A percentile compares a stretch with the other conserved stretches of the same genome.
Conservation (phyloP, 2,113 vertebrate species). For the Chlorocebus sabaeus region DNA sequence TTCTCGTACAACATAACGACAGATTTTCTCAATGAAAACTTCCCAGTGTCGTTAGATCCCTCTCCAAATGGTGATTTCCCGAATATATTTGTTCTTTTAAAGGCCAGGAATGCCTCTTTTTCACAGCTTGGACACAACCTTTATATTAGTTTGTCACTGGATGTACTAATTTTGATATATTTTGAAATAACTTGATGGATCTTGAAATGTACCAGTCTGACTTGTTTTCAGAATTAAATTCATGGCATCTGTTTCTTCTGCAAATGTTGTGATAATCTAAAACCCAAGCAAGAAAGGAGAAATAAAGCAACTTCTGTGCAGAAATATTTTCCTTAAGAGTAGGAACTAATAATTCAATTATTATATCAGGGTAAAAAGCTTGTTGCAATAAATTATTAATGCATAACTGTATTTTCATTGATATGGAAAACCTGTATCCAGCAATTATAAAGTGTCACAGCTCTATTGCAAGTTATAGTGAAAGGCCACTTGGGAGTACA, state of each 20-base stretch:
- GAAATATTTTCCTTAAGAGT: constrained; percentile 35
- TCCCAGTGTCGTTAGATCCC: background rate
- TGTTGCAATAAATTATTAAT: constrained; percentile 71
- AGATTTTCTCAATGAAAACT: background rate
- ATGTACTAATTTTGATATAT: constrained; percentile 51
- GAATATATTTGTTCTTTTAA: background rate
- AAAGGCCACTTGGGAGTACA: background rate
- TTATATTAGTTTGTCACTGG: constrained; percentile 25
- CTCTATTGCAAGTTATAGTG: background rate
- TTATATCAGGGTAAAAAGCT: constrained; percentile 59
- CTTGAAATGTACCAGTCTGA: background rate
- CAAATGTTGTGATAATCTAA: constrained; percentile 68
- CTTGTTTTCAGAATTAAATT: constrained; percentile 48
- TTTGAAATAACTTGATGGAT: background rate
- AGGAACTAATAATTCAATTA: constrained; percentile 75
- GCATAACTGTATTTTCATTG: constrained; percentile 37
- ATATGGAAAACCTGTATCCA: constrained; percentile 48
- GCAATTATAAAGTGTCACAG: constrained; percentile 47
- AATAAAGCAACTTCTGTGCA: constrained; percentile 41
- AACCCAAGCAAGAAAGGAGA: constrained; percentile 27
- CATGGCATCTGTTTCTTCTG: constrained; percentile 39
- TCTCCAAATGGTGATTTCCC: background rate
- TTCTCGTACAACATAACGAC: background rate
- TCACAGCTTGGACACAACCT: background rate
- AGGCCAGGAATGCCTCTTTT: background rate